Conservation (phyloP, 1,140 invertebrate species). For the Diabrotica virgifera region DNA sequence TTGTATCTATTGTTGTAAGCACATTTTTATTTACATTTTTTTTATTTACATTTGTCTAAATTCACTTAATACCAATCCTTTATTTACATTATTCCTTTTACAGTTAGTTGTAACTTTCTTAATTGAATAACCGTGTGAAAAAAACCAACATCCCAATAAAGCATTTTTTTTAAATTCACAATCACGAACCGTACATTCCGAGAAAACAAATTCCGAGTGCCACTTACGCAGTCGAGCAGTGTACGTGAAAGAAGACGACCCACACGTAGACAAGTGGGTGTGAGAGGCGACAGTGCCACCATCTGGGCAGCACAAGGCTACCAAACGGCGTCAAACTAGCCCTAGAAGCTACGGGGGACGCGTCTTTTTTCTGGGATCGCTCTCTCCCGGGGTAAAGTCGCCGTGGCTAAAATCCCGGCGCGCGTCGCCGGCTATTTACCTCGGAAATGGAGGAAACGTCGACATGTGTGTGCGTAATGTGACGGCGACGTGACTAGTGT, state of each 20-base stretch:
- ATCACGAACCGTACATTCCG: no score
- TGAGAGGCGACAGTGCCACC: neutral
- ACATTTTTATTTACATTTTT: no score
- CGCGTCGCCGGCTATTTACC: neutral
- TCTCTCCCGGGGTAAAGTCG: neutral
- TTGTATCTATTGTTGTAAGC: no score
- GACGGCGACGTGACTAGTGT: neutral
- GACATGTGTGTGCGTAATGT: neutral
- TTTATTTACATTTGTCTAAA: no score
- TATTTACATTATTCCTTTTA: no score
- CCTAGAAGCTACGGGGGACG: neutral
- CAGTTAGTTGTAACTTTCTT: no score
- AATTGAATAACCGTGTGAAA: no score
- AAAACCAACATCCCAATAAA: no score
- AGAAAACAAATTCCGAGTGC: no score
- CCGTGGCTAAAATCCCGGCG: no score
- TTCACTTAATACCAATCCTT: no score
- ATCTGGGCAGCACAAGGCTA: conserved; percentile 8
- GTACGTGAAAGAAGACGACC: conserved; percentile 4
- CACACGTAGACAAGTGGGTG: conserved; percentile 4
- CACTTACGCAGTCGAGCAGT: neutral
- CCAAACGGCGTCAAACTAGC: conserved; percentile 5
- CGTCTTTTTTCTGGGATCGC: neutral
- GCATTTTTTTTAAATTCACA: no score
- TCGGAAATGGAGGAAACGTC: neutral